Percentiles rank a stretch among this genome's conserved stretches.
Evolutionary conservation across 2,797 vertebrate species (phyloP).

Genomic region (Pteropus rufus): DNA sequence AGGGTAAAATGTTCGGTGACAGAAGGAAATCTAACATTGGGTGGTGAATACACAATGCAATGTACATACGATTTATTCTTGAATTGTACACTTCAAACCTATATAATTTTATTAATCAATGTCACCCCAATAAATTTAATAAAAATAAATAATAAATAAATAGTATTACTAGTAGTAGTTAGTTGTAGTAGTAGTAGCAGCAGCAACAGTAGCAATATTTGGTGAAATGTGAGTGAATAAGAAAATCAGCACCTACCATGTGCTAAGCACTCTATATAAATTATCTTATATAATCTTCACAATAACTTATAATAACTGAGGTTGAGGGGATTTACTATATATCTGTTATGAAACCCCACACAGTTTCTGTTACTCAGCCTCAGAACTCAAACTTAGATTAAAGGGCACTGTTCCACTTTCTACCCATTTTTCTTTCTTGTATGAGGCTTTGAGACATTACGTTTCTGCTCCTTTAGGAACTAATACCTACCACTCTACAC

Average conservation of each 20-base stretch:
- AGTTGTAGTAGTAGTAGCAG: no score
- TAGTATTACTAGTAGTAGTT: no score
- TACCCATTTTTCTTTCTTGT: not conserved
- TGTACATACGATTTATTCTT: no score
- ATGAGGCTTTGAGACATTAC: not conserved
- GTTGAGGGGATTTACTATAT: not conserved
- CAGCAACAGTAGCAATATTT: not conserved
- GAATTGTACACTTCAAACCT: no score
- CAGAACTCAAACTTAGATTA: not conserved
- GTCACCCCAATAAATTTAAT: no score
- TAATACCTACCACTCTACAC: not conserved
- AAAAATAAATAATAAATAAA: no score
- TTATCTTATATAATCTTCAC: not conserved
- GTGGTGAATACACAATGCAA: no score
- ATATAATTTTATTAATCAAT: no score
- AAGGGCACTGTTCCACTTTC: not conserved
- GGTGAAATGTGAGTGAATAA: not conserved
- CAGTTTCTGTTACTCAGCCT: not conserved
- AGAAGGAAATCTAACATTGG: no score
- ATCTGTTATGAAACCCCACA: not conserved
- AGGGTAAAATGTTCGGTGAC: no score
- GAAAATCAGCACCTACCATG: not conserved
- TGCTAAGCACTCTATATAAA: not conserved
- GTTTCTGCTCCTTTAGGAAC: not conserved
- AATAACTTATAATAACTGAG: not conserved